A percentile compares a stretch with the other conserved stretches of the same genome.
These are phyloP conservation scores for Sarcophaga variegata DNA, from an alignment of 2,888 invertebrate genomes.

Conservation along the genomic window DNA sequence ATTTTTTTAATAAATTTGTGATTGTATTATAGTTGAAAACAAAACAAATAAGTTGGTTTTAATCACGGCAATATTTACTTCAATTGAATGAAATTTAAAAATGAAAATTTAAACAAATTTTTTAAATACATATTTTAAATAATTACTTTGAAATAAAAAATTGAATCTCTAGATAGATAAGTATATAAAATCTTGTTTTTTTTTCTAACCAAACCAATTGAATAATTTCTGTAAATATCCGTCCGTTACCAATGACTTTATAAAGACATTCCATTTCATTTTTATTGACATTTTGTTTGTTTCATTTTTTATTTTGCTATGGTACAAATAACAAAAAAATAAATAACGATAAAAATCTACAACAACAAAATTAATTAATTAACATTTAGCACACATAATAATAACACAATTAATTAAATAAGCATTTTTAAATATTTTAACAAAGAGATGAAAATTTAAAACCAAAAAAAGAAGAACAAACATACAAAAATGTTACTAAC, in stretches of 20 bases:
- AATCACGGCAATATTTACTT: too few relatives aligned
- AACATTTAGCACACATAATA: slow-evolving; percentile 13
- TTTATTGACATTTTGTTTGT: neutral
- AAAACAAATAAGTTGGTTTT: too few relatives aligned
- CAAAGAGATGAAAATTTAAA: neutral
- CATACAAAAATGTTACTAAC: slow-evolving; percentile 57
- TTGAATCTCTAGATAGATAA: too few relatives aligned
- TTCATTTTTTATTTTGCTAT: slow-evolving; percentile 3
- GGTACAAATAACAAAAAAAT: slow-evolving; percentile 32
- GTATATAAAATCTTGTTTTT: neutral
- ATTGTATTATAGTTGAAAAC: too few relatives aligned
- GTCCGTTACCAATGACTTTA: slow-evolving; percentile 62
- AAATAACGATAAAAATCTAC: neutral
- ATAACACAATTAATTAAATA: slow-evolving; percentile 26
- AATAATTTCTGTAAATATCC: slow-evolving; percentile 67
- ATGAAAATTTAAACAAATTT: neutral
- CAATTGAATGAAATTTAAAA: neutral
- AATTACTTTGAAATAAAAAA: neutral
- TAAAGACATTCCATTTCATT: slow-evolving; percentile 23
- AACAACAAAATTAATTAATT: slow-evolving; percentile 13
- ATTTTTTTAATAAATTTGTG: too few relatives aligned
- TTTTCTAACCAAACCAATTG: neutral
- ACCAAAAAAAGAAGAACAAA: neutral
- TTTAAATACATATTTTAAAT: neutral
- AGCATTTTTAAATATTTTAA: slow-evolving; percentile 20